Percentiles rank a stretch among this genome's conserved stretches.
Conservation (phyloP, 2,113 vertebrate genomes). For the Phalacrocorax pelagicus region DNA sequence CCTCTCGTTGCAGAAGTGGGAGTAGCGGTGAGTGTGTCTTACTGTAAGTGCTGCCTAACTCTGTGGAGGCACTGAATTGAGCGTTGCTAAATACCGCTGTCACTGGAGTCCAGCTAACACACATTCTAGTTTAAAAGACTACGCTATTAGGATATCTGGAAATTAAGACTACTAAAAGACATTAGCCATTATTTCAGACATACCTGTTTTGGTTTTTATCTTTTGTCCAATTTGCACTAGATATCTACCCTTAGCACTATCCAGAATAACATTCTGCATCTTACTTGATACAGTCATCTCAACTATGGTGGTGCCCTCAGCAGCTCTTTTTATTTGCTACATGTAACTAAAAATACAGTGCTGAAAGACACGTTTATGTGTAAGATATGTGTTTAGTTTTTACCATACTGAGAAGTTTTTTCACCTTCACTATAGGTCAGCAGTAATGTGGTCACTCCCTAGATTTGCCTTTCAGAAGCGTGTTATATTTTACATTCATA, state of each 20-base stretch:
- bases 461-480: neutral
- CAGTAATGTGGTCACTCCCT: neutral
- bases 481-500: neutral
- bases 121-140: neutral
- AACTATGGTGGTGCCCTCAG: neutral
- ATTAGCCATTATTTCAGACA: neutral
- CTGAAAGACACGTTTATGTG: neutral
- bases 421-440: neutral
- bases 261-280: neutral
- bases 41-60: neutral
- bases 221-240: neutral
- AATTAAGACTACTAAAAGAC: neutral
- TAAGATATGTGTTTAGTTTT: neutral
- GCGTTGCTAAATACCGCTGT: neutral
- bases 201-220: neutral
- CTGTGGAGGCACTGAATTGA: neutral
- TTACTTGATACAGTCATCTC: neutral
- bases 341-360: neutral
- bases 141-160: neutral
- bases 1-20: neutral
- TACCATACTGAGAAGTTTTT: neutral
- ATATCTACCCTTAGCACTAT: neutral
- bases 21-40: neutral
- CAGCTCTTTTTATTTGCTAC: neutral
- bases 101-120: neutral